Evolutionary conservation across 2,113 vertebrate genomes (phyloP), one percentile per base, ranked within the genome.

Genomic region (Neogobius melanostomus): DNA sequence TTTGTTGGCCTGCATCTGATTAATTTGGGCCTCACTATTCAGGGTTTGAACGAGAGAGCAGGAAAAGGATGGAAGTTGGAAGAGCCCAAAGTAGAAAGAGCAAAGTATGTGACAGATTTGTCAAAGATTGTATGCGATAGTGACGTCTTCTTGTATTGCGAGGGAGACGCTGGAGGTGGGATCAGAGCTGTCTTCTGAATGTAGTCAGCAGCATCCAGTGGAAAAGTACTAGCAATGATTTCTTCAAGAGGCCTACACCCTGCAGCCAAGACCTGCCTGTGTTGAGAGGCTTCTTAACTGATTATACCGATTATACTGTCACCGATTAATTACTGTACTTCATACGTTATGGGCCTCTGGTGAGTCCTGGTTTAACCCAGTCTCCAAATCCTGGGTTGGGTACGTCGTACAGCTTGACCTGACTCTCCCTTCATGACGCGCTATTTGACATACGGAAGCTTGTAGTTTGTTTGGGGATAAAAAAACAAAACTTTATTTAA

Each of bases 11-110:
- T 2, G 62, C 63, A 69, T 72, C 60, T 12, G 62, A 81, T 82
- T 89, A 88, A 87, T 89, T 87, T 75, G 84, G 77, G 78, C 70
- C 0, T 0, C 81, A 79, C 77, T 83, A 85, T 83, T 88, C 71
- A 77, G 68, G 75, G 84, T 72, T 66, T 60, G 61, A 80, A 61
- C 12, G 62, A 66, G 68, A n/a, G 61, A 36, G 71, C 28, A 21
- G 44, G 45, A 66, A 48, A 52, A n/a, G 43, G 68, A 66, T 61
- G 71, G 8, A 47, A 28, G 64, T 64, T 56, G 63, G 15, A 66
- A 57, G 63, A 62, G 50, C 52, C 60, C 42, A 72, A 72, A 74
- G 54, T 66, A 46, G 47, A 70, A 64, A 50, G 16, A 46, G 49
- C 54, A 73, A 67, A 70, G 72, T 51, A 54, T n/a, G 46, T 21